Conservation (phyloP, 2,888 invertebrate species). For the Rhimphoctona megacephalus region DNA sequence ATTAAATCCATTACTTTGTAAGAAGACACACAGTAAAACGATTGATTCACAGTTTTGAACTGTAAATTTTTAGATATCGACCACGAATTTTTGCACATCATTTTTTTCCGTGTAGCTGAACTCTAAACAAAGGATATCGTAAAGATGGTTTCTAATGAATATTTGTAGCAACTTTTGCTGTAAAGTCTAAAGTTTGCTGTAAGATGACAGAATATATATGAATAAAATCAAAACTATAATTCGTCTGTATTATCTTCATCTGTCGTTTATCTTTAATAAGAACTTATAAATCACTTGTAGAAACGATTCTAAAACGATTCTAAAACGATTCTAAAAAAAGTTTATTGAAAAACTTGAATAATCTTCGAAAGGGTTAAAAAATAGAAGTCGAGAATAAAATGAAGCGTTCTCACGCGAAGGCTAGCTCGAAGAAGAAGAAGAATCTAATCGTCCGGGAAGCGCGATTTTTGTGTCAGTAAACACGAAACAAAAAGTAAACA, state of each 20-base stretch:
- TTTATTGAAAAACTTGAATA: background rate
- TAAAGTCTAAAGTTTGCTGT: background rate
- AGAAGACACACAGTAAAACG: too few relatives aligned
- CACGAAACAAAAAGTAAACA: slow-evolving; percentile 7
- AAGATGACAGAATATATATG: background rate
- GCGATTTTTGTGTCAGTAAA: slow-evolving; percentile 19
- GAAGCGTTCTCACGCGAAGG: slow-evolving; percentile 26
- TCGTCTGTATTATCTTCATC: background rate
- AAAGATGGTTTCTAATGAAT: background rate
- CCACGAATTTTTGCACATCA: too few relatives aligned
- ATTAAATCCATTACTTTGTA: too few relatives aligned
- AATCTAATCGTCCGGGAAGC: slow-evolving; percentile 2
- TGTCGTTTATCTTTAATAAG: background rate
- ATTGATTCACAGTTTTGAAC: too few relatives aligned
- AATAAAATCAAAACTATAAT: background rate
- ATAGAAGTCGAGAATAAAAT: background rate
- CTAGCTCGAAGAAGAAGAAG: background rate
- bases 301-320: background rate
- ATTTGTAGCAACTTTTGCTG: background rate
- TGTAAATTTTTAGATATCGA: too few relatives aligned
- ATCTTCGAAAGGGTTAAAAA: slow-evolving; percentile 11
- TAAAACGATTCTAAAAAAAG: background rate
- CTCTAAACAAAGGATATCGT: background rate
- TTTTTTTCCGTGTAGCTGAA: too few relatives aligned
- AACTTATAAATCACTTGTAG: background rate